Evolutionary conservation across 2,888 invertebrate species (phyloP), one percentile per base, ranked within the genome.

Genomic region (Drosophila falleni): DNA sequence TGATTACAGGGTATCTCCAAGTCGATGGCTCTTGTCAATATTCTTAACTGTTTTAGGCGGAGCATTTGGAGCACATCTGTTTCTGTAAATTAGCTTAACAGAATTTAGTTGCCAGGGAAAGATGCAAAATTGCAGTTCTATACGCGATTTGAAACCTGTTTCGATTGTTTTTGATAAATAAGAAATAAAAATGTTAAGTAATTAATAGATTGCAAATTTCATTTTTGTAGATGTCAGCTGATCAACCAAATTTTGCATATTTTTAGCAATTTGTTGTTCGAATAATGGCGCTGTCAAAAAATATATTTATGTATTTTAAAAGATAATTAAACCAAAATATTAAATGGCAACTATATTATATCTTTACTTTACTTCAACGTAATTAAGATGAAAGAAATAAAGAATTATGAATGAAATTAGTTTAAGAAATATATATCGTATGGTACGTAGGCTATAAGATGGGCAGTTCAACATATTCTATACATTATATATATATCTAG

Each of bases 121-220:
- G 35, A 42, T 44, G 29, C 16, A 35, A 41, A 51, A 49, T 58
- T 59, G 19, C 53, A 59, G n/a, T 41, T 13, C n/a, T 33, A 29
- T 29, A 56, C 19, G 42, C 41, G 39, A 56, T 29, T 37, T 8
- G 3, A 60, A 71, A 72, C 65, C 71, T 26, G 55, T 16, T 46
- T 39, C 8, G 9, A 44, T 31, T 68, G 8, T 8, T 2, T 35
- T 56, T 71, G 41, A 47, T 61, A 51, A 55, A 53, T 19, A 62
- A 37, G 5, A 44, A 42, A 44, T 42, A 35, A 56, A 47, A 56
- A 35, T 11, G 19, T 44, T 49, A 10, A 61, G 44, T 66, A 79
- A 81, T 69, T 80, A 64, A 58, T 53, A 41, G 63, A 49, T 53
- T 61, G 64, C 60, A 58, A 73, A 73, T 71, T 70, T 67, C 56